Base-by-base conservation (phyloP, 2,797 vertebrate species). In the Artibeus jamaicensis region DNA sequence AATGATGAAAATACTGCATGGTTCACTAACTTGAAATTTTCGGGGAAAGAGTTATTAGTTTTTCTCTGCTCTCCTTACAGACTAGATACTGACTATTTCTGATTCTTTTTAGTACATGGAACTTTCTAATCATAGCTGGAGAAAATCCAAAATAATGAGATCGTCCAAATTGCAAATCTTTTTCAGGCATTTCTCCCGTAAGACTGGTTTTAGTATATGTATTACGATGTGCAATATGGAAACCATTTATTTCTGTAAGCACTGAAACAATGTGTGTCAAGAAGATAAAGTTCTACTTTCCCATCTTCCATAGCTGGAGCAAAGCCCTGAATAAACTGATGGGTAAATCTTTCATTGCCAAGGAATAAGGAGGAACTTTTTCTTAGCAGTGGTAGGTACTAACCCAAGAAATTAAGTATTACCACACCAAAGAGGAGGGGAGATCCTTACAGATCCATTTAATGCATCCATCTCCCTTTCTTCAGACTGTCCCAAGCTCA, bases 211-310 rank as follows among this genome's bases (percentile, higher is more conserved):
- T 87, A 93, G 79, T 85, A 37, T 93, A 48, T 96, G 95, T 98
- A 95, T 97, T 95, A 97, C 95, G 95, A 96, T 95, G 79, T 86
- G 67, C 67, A 84, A 94, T 97, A 83, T 89, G 91, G 88, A 96
- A 88, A 42, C 71, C 97, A 95, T 97, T 97, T 97, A 96, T 97
- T 97, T 97, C 62, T 87, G 92, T 92, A 92, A 96, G 84, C 85
- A 65, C 86, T 95, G 91, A 97, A 96, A 94, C 92, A 97, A 93
- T 89, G 86, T 94, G 59, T 97, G 91, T 96, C 97, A 97, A 71
- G 71, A 95, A 97, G 97, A 96, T 97, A 94, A 97, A 97, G 92
- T 93, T 97, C 79, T 48, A 78, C 77, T 96, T 96, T 96, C 26
- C 86, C 26, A 39, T 95, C 62, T 95, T 95, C 86, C 53, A 34